Base-by-base conservation (phyloP, 2,888 invertebrate genomes). In the Cosmopolites sordidus region DNA sequence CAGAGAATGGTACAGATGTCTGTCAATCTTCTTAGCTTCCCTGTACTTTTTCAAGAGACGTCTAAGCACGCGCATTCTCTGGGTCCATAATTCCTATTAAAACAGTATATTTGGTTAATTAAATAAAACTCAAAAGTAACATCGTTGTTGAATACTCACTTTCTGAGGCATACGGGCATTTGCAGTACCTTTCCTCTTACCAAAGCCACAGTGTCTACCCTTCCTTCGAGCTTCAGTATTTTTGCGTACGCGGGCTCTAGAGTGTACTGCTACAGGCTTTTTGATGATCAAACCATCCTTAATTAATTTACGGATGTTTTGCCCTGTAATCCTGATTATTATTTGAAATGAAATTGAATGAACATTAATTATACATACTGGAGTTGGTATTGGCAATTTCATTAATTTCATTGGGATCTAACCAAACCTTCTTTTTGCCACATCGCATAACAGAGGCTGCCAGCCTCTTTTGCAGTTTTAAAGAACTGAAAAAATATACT, bases 211-310 rank as follows among this genome's bases (percentile, higher is more conserved):
- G 76, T 99, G 99, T 76, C 99, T 89, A 57, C 99, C 99, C 76
- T 99, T 99, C 62, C 98, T 85, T 54, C 98, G 86, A 33, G 99
- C 99, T 75, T 95, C 94, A 57, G 92, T 92, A 76, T 97, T 97
- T 78, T 97, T 95, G 66, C 99, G 92, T 60, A 96, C 97, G 58
- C 99, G 89, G 64, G 95, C 96, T 67, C 99, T 86, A 14, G 98
- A 98, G 77, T 99, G 99, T 33, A 99, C 98, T 29, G 96, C 97
- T 50, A 97, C 97, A 1, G 99, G 99, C 73, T 99, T 99, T 78
- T 95, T 93, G 75, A 99, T 99, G 71, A 99, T 99, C 66, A 99
- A 83, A 84, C 99, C 99, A 89, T 99, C 98, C 79, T 98, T 99
- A 71, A 99, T 92, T 74, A 99, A 80, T 76, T 98, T 97, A 66